Evolutionary conservation across 2,113 vertebrate genomes (phyloP).

Genomic region (Toxostoma redivivum): DNA sequence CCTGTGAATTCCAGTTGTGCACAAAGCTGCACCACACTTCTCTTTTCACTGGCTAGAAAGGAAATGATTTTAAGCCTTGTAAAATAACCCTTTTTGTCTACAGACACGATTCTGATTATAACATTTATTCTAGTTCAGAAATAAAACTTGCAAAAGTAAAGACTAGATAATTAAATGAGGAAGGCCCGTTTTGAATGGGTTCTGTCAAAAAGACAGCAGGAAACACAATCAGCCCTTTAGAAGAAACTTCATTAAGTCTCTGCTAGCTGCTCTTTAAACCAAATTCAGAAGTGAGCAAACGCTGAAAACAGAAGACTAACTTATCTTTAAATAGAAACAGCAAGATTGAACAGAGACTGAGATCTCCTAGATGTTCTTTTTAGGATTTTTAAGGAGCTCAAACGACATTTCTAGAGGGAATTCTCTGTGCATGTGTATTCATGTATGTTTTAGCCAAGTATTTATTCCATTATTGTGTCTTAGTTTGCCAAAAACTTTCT

Average conservation of each 20-base stretch:
- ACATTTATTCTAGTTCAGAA: not conserved
- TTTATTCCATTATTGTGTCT: not conserved
- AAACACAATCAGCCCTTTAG: slow-evolving; percentile 23
- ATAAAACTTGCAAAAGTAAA: slow-evolving; percentile 21
- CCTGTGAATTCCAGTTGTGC: not conserved
- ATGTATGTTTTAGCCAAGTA: not conserved
- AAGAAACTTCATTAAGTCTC: slow-evolving; percentile 34
- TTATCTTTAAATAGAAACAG: slow-evolving; percentile 10
- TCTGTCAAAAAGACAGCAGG: slow-evolving; percentile 37
- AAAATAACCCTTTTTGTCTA: not conserved
- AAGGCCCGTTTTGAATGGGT: slow-evolving; percentile 25
- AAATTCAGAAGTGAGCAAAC: not conserved
- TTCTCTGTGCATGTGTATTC: rapidly evolving
- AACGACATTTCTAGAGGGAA: not conserved
- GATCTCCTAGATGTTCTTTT: not conserved
- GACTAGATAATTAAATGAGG: slow-evolving; percentile 46
- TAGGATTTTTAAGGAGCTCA: not conserved
- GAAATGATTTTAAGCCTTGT: not conserved
- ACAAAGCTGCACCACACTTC: not conserved
- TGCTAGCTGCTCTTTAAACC: slow-evolving; percentile 28
- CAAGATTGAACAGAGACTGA: not conserved
- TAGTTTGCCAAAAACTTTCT: not conserved
- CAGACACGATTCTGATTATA: not conserved
- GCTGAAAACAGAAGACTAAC: not conserved
- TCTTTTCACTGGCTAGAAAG: not conserved